Percentiles rank a stretch among this genome's conserved stretches.
phyloP scores from a whole-genome alignment of 2,888 invertebrate species.

The Drosophila nr. perissopoda region DNA sequence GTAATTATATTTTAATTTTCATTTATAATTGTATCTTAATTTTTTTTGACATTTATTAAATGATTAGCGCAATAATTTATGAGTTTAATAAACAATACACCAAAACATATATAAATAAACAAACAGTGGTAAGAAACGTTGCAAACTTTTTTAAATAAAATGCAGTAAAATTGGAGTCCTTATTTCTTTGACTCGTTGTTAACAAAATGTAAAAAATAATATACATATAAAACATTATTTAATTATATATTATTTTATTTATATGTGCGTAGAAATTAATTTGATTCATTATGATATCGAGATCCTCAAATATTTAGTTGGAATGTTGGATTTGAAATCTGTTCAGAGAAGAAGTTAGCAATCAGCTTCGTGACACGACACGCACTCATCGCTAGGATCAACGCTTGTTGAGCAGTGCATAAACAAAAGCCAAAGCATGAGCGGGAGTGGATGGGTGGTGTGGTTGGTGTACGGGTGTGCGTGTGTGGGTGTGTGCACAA shows the following conservation, averaged over 20 bases:
- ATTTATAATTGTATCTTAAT: neutral
- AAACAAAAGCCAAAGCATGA: constrained; percentile 58
- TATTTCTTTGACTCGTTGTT: neutral
- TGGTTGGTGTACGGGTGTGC: neutral
- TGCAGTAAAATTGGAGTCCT: neutral
- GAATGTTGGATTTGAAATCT: neutral
- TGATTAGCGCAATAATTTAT: neutral
- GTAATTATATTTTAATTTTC: neutral
- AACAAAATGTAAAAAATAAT: no score
- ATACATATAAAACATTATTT: no score
- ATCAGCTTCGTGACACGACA: constrained; percentile 29
- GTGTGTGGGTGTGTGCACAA: constrained; percentile 25
- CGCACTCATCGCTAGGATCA: constrained; percentile 11
- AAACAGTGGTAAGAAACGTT: neutral
- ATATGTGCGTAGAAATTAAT: neutral
- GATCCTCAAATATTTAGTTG: no score
- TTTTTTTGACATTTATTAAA: neutral
- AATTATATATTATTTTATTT: no score
- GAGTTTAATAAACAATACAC: neutral
- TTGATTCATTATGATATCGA: no score
- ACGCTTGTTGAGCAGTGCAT: constrained; percentile 58
- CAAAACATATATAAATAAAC: neutral
- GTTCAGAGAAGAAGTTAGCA: neutral
- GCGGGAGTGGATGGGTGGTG: constrained; percentile 12
- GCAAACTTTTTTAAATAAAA: neutral